Conservation (phyloP, 2,113 vertebrate species). For the Marmota monax region DNA sequence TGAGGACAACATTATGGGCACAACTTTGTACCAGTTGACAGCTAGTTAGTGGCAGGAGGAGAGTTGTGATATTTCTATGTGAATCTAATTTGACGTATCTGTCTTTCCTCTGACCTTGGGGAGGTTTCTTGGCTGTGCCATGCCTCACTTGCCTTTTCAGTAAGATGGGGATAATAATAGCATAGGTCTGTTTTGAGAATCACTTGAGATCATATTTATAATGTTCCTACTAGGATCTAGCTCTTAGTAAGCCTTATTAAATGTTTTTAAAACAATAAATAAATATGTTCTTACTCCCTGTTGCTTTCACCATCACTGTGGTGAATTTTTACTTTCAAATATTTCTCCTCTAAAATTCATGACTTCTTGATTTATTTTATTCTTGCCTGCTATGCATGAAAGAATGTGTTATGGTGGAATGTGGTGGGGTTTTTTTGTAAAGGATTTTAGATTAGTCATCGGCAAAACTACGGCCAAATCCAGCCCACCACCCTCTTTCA, state of each 20-base stretch:
- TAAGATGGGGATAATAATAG: background rate
- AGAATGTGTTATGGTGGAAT: background rate
- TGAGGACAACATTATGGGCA: background rate
- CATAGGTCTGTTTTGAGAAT: background rate
- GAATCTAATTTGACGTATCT: background rate
- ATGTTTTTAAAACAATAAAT: background rate
- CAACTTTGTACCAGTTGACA: background rate
- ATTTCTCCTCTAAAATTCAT: background rate
- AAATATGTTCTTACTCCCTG: background rate
- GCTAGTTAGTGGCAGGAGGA: background rate
- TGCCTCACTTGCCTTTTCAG: background rate
- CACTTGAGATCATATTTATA: background rate
- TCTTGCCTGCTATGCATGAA: background rate
- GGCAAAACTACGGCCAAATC: conserved; percentile 3
- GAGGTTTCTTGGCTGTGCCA: background rate
- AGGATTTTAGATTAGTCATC: background rate
- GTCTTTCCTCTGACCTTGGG: background rate
- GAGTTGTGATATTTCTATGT: background rate
- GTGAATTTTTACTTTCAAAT: background rate
- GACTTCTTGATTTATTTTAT: background rate
- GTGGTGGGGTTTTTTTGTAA: background rate
- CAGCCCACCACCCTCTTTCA: background rate
- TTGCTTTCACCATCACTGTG: background rate
- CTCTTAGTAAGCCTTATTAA: background rate
- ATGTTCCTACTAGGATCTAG: background rate